Evolutionary conservation across 2,797 vertebrate species (phyloP).

Genomic region (Sebastes matsubarae): DNA sequence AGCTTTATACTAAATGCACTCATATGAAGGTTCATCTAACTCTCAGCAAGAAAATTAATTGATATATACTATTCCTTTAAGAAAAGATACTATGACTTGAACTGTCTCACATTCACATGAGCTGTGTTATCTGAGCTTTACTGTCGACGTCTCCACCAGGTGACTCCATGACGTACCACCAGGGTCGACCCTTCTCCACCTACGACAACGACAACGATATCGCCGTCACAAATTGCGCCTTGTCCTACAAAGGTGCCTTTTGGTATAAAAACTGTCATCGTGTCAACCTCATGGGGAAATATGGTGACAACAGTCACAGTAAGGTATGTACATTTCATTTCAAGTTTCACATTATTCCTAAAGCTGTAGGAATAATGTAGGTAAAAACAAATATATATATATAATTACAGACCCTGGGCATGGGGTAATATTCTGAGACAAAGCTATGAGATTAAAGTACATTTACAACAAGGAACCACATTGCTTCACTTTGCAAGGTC

Average conservation of each 20-base stretch:
- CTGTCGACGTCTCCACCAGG: slow-evolving; percentile 62
- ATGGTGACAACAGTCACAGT: slow-evolving; percentile 92
- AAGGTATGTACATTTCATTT: slow-evolving; percentile 82
- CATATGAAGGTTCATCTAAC: no score
- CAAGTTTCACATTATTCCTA: background rate
- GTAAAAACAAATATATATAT: no score
- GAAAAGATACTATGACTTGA: background rate
- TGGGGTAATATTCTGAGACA: no score
- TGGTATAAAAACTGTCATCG: slow-evolving; percentile 99
- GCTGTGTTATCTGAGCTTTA: background rate
- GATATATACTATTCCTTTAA: background rate
- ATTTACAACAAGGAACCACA: no score
- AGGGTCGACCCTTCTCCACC: slow-evolving; percentile 93
- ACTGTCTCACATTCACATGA: background rate
- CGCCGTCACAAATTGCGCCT: slow-evolving; percentile 96
- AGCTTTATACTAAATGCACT: background rate
- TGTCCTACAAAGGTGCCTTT: slow-evolving; percentile 98
- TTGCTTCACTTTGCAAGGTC: no score
- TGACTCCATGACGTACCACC: slow-evolving; percentile 95
- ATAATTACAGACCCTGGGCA: no score
- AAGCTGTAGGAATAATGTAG: no score
- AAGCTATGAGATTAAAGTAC: no score
- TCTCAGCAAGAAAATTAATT: no score
- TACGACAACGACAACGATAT: slow-evolving; percentile 95
- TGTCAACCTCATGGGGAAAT: slow-evolving; percentile 97